Percentiles rank a stretch among this genome's conserved stretches.
phyloP scores from a whole-genome alignment of 2,797 vertebrate genomes.

The Phalanger gymnotis region DNA sequence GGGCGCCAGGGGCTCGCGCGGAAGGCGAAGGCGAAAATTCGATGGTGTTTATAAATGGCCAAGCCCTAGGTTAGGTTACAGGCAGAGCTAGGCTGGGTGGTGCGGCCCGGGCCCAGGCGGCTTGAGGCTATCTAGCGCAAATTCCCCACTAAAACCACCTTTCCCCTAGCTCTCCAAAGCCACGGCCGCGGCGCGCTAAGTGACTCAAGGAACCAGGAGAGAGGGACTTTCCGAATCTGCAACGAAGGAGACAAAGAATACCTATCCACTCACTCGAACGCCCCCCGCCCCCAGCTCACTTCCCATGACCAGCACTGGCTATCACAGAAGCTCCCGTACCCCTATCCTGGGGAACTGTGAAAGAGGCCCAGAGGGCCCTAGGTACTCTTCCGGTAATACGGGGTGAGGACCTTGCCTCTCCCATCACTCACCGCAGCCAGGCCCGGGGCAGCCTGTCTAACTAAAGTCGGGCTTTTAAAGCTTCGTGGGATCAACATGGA shows the following conservation, averaged over 20 bases:
- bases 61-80: not conserved
- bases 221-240: not conserved
- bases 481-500: not conserved
- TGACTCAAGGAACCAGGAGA: not conserved
- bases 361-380: constrained; percentile 46
- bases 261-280: not conserved
- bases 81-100: not conserved
- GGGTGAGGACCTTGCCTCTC: not conserved
- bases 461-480: not conserved
- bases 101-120: not conserved
- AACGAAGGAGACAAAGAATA: constrained; percentile 11
- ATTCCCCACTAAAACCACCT: not conserved
- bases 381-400: constrained; percentile 46
- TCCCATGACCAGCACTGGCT: fast-evolving
- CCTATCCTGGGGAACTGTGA: not conserved
- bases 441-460: not conserved
- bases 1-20: not conserved
- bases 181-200: not conserved
- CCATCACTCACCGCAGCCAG: not conserved
- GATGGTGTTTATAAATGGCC: not conserved
- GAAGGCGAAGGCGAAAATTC: not conserved
- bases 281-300: not conserved
- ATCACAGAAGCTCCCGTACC: not conserved
- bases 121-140: not conserved
- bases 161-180: not conserved